Percentiles rank a stretch among this genome's conserved stretches.
These are phyloP conservation scores for Polylopha cassiicola DNA, from an alignment of 2,888 invertebrate genomes.

Conservation along the genomic window DNA sequence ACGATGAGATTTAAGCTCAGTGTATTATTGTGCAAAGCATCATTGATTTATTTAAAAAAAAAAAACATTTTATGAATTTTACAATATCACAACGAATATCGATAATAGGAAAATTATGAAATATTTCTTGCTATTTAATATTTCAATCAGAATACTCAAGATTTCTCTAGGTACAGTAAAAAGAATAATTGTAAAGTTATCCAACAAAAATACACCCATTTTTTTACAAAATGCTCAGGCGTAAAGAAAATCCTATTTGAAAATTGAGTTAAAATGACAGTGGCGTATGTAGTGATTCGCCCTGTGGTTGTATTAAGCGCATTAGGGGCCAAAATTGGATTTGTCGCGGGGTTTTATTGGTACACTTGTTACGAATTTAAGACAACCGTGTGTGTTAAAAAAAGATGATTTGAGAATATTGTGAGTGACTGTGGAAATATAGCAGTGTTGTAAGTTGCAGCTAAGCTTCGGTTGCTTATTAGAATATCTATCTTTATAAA, in stretches of 20 bases:
- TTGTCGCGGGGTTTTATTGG: conserved; percentile 72
- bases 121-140: too few species aligned
- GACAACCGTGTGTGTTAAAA: conserved; percentile 53
- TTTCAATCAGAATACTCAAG: too few species aligned
- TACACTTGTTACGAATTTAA: conserved; percentile 73
- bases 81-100: too few species aligned
- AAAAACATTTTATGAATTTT: too few species aligned
- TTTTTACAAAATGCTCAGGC: conserved; percentile 37
- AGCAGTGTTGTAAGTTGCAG: too few species aligned
- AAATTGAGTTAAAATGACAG: conserved; percentile 78
- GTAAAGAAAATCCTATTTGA: conserved; percentile 45
- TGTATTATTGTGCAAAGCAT: not conserved
- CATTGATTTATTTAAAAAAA: conserved; percentile 24
- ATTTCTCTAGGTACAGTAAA: too few species aligned
- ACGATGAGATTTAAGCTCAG: conserved; percentile 21
- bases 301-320: conserved; percentile 72
- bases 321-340: conserved; percentile 75
- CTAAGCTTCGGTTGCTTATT: too few species aligned
- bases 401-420: conserved; percentile 37
- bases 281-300: conserved; percentile 74
- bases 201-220: too few species aligned
- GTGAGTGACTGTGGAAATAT: too few species aligned
- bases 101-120: too few species aligned
- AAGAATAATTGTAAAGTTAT: too few species aligned
- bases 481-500: too few species aligned